Percentiles rank a stretch among this genome's conserved stretches.
Evolutionary conservation across 2,113 vertebrate genomes (phyloP).

Genomic region (Danionella cerebrum): DNA sequence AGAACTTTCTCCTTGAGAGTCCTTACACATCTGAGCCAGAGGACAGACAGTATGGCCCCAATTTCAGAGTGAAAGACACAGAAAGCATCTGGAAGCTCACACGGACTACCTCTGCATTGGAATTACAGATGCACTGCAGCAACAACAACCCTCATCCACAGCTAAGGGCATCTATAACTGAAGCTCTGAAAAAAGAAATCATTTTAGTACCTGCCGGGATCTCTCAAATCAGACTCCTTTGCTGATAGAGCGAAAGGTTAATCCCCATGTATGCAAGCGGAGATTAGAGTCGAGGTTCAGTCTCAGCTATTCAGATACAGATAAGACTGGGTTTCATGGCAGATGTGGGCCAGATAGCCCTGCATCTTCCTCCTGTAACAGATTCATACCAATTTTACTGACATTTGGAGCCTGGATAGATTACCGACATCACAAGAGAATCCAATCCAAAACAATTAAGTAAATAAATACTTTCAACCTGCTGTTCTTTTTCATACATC

Average conservation of each 20-base stretch:
- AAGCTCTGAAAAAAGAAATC: neutral
- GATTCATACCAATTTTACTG: constrained; percentile 14
- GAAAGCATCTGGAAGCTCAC: neutral
- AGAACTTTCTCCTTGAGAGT: neutral
- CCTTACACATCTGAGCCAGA: neutral
- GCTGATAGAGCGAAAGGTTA: constrained; percentile 7
- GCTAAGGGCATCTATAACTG: neutral
- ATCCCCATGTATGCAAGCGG: constrained; percentile 10
- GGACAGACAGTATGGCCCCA: neutral
- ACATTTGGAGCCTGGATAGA: constrained; percentile 8
- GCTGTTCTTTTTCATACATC: no score
- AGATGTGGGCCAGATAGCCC: neutral
- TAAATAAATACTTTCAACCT: no score
- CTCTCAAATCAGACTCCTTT: neutral
- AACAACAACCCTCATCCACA: neutral
- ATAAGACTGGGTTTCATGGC: neutral
- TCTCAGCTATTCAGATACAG: constrained; percentile 4
- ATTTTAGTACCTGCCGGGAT: neutral
- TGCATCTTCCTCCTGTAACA: neutral
- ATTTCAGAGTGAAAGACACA: neutral
- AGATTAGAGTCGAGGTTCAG: constrained; percentile 8
- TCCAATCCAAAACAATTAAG: no score
- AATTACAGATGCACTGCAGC: neutral
- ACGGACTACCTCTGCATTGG: neutral
- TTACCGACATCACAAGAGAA: neutral